A percentile compares a stretch with the other conserved stretches of the same genome.
These are phyloP conservation scores for Salarias fasciatus DNA, from an alignment of 2,797 vertebrate species.

Conservation along the genomic window DNA sequence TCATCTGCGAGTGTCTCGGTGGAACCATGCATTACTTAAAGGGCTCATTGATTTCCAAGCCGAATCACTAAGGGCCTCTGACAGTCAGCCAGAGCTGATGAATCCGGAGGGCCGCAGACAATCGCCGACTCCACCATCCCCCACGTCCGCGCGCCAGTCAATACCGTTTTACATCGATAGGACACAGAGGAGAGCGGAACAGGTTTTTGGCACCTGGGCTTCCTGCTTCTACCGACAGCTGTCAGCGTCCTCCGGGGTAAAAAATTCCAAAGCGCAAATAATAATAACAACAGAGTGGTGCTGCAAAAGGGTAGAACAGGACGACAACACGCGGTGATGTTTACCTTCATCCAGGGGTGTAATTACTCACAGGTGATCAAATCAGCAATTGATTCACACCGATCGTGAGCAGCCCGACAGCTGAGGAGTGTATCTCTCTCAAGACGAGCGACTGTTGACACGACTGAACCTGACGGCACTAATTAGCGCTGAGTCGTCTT, in stretches of 20 bases:
- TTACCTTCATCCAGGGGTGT: constrained; percentile 20
- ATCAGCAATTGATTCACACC: constrained; percentile 46
- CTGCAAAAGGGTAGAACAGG: constrained; percentile 15
- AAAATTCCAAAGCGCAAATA: constrained; percentile 31
- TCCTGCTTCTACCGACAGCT: constrained; percentile 54
- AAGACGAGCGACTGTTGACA: constrained; percentile 47
- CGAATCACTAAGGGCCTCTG: constrained; percentile 54
- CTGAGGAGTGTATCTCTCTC: constrained; percentile 32
- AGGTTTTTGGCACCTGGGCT: constrained; percentile 47
- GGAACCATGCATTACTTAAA: constrained; percentile 65
- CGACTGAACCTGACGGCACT: constrained; percentile 27
- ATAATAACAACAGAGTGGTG: neutral
- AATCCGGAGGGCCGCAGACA: constrained; percentile 55
- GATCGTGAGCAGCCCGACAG: constrained; percentile 35
- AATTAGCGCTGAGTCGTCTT: constrained; percentile 31
- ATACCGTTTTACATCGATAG: constrained; percentile 61
- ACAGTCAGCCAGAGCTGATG: constrained; percentile 60
- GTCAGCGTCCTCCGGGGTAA: constrained; percentile 37
- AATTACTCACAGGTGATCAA: constrained; percentile 42
- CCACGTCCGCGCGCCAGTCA: constrained; percentile 54
- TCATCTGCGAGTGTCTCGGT: constrained; percentile 50
- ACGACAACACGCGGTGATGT: constrained; percentile 11
- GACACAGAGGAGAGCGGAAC: constrained; percentile 47
- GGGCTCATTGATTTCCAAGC: constrained; percentile 64
- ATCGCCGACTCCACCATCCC: constrained; percentile 41